phyloP scores from a whole-genome alignment of 2,888 invertebrate genomes.

The Masnerella sp. region DNA sequence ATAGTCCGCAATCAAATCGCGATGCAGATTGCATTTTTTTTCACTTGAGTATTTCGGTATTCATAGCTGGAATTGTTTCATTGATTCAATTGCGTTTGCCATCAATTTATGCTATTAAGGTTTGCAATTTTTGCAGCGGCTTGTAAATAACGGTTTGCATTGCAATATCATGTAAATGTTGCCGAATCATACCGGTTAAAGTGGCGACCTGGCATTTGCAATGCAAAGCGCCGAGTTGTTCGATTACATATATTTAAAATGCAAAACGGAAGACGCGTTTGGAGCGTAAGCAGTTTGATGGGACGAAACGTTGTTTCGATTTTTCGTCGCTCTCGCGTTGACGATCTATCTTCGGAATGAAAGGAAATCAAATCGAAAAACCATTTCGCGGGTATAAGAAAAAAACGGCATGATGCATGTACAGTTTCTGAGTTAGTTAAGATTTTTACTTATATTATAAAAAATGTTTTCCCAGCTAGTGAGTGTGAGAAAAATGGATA shows the following conservation, averaged over 20 bases:
- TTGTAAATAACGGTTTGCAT: slow-evolving; percentile 29
- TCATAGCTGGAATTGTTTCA: not conserved
- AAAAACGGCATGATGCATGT: not conserved
- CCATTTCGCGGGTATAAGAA: no score
- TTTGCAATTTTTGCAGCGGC: not conserved
- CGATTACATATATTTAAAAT: slow-evolving; percentile 54
- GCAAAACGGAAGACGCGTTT: slow-evolving; percentile 44
- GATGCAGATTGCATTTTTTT: not conserved
- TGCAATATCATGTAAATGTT: slow-evolving; percentile 50
- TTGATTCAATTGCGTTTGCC: not conserved
- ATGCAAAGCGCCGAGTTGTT: slow-evolving; percentile 49
- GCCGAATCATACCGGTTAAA: slow-evolving; percentile 36
- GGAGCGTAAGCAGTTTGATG: slow-evolving; percentile 32
- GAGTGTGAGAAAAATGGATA: no score
- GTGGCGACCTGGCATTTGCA: slow-evolving; percentile 33
- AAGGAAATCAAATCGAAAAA: not conserved
- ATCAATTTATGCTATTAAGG: slow-evolving; percentile 4
- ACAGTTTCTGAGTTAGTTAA: no score
- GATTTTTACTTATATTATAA: no score
- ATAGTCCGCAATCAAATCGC: no score
- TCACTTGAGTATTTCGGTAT: not conserved
- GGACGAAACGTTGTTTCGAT: not conserved
- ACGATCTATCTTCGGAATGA: not conserved
- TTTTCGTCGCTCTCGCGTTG: not conserved
- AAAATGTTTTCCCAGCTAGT: no score